Evolutionary conservation across 2,113 vertebrate genomes (phyloP), one percentile per base, ranked within the genome.

Genomic region (Guaruba guarouba): DNA sequence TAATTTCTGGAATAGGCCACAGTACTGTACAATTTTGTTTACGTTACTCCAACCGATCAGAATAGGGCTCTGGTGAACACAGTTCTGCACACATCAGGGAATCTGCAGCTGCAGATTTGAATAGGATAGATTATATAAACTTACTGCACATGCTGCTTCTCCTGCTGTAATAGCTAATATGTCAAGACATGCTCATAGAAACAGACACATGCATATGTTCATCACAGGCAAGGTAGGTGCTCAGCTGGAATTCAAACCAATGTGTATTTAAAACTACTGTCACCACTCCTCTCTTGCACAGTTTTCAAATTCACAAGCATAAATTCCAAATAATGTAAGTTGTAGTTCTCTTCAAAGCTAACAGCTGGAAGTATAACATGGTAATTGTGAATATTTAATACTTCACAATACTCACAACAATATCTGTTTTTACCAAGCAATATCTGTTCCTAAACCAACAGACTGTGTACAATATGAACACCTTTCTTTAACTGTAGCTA

Each of bases 51-150:
- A 9, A 49, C 55, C 0, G 11, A 66, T 74, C 46, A 59, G 71
- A 67, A 52, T 41, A 80, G 52, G 55, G 61, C 63, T 94, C 29
- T 77, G 35, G 90, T 33, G 75, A 92, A 76, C 49, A 54, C 31
- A 63, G 48, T 90, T 95, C 92, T 96, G 93, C 93, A 86, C 85
- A 74, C 90, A 95, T 94, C 81, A 87, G 91, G 89, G 82, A 94
- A 92, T 79, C 90, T 93, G 95, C 95, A 96, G 95, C 94, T 95
- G 94, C 78, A 85, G 75, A 80, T 82, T 76, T 91, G 91, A 91
- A 91, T 85, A 93, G 79, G 59, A 39, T 93, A 66, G 75, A 90
- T 93, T 83, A 92, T 73, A 87, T 77, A 91, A 95, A 94, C 80
- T 90, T 93, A 80, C 22, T 92, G 88, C 88, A 90, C 79, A 90